Evolutionary conservation across 2,888 invertebrate genomes (phyloP).

Genomic region (Pyrocoelia pectoralis): DNA sequence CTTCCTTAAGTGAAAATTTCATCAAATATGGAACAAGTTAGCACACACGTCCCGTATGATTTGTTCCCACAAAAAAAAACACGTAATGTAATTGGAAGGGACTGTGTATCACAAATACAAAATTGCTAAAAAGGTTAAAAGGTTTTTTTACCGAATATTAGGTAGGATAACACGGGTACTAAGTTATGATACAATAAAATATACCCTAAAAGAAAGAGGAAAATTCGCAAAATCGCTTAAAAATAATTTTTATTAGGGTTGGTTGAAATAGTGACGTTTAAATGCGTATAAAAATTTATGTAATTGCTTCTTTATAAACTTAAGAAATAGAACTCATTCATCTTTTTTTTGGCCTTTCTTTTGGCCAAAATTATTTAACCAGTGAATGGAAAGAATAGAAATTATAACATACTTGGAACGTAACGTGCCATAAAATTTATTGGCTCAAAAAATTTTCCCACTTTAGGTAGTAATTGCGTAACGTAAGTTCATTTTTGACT

Average conservation of each 20-base stretch:
- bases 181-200: background rate
- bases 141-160: background rate
- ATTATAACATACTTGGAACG: no score
- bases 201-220: background rate
- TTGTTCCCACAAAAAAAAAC: background rate
- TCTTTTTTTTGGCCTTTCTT: background rate
- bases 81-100: background rate
- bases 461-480: background rate
- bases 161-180: background rate
- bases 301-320: background rate
- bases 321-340: background rate
- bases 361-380: no score
- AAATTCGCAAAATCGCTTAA: background rate
- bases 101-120: background rate
- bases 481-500: background rate
- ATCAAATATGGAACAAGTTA: background rate
- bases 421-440: background rate
- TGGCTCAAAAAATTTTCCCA: background rate
- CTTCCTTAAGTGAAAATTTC: background rate
- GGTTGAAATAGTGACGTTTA: background rate
- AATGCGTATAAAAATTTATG: background rate
- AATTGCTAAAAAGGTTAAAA: constrained; percentile 1
- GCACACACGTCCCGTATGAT: constrained; percentile 3
- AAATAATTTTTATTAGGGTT: background rate
- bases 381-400: no score